Percentiles rank a stretch among this genome's conserved stretches.
These are phyloP conservation scores for cat (Felis catus) DNA, from an alignment of 2,113 vertebrate genomes.

Conservation along the genomic window DNA sequence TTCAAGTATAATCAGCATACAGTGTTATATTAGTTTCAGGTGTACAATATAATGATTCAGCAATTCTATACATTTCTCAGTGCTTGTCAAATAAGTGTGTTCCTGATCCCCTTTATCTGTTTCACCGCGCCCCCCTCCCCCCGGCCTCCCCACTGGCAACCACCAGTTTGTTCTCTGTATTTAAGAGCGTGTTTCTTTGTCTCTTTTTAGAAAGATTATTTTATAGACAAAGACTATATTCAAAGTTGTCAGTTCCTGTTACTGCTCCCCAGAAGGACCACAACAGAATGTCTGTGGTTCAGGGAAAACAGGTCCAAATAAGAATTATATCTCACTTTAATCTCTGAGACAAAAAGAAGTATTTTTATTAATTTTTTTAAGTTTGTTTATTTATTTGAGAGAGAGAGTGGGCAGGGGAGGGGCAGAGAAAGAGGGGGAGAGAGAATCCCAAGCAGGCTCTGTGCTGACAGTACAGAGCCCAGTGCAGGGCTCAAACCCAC, in stretches of 20 bases:
- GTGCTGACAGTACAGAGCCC: too few species aligned
- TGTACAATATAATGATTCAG: not conserved
- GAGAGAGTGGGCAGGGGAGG: too few species aligned
- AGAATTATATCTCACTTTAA: not conserved
- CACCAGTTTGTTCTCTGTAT: not conserved
- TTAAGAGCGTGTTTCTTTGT: not conserved
- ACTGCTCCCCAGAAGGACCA: not conserved
- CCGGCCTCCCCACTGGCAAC: not conserved
- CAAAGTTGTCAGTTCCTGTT: not conserved
- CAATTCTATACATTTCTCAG: not conserved
- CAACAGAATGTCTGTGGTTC: not conserved
- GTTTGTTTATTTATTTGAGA: too few species aligned
- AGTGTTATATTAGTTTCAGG: not conserved
- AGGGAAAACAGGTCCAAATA: not conserved
- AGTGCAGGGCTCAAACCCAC: too few species aligned
- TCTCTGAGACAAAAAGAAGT: not conserved
- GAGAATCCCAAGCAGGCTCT: too few species aligned
- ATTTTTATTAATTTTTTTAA: not conserved
- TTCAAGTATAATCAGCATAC: not conserved
- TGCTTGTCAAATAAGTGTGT: not conserved
- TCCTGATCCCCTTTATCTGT: not conserved
- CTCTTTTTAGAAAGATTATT: not conserved
- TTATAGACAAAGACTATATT: not conserved
- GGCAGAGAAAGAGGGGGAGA: too few species aligned
- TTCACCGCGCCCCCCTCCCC: not conserved